Percentiles rank a stretch among this genome's conserved stretches.
Evolutionary conservation across 2,888 invertebrate genomes (phyloP).

Genomic region (Shargacucullia verbasci): DNA sequence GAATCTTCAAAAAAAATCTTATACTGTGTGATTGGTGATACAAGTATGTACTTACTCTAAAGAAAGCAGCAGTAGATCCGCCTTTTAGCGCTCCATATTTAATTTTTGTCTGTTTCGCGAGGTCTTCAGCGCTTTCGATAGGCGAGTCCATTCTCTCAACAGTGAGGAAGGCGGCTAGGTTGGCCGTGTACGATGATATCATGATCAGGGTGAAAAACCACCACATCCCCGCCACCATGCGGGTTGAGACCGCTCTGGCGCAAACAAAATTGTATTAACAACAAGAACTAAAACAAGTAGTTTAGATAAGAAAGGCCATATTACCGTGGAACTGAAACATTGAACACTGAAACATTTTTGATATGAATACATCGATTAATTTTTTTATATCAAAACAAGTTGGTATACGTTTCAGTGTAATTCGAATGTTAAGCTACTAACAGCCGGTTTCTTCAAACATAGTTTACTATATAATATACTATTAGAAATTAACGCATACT

Average conservation of each 20-base stretch:
- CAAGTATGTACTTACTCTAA: constrained; percentile 91
- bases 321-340: constrained; percentile 8
- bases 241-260: constrained; percentile 94
- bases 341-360: no score
- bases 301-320: constrained; percentile 26
- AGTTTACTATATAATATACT: no score
- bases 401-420: constrained; percentile 29
- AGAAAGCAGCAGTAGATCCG: constrained; percentile 98
- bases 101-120: constrained; percentile 98
- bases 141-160: constrained; percentile 98
- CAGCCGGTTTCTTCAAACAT: no score
- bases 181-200: constrained; percentile 99
- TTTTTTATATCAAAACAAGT: no score
- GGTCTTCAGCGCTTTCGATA: constrained; percentile 98
- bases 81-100: constrained; percentile 98
- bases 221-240: constrained; percentile 97
- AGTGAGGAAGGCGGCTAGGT: constrained; percentile 97
- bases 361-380: no score
- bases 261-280: constrained; percentile 40
- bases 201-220: constrained; percentile 98
- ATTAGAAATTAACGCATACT: no score
- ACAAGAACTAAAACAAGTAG: constrained; percentile 24
- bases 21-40: no score
- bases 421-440: constrained; percentile 12
- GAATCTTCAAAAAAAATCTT: no score